Conservation (phyloP, 2,113 vertebrate genomes). For the Mandrillus leucophaeus region DNA sequence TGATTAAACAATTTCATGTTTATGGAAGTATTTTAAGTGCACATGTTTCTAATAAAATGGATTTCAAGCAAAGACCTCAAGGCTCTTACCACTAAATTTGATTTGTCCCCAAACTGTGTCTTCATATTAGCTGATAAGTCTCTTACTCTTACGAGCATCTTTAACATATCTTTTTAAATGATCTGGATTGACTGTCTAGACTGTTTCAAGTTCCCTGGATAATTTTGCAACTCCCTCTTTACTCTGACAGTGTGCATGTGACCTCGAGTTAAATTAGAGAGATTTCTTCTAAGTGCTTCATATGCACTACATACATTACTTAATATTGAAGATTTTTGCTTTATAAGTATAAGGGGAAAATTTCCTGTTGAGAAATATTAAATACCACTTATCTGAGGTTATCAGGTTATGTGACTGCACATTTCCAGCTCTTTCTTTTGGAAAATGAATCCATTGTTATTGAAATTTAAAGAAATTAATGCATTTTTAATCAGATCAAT, state of each 20-base stretch:
- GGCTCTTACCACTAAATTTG: conserved; percentile 52
- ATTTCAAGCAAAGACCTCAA: conserved; percentile 51
- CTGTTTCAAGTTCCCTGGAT: conserved; percentile 71
- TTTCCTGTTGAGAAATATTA: conserved; percentile 50
- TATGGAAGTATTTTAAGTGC: conserved; percentile 39
- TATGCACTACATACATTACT: conserved; percentile 39
- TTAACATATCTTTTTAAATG: conserved; percentile 65
- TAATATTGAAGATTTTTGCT: conserved; percentile 42
- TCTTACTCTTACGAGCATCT: conserved; percentile 55
- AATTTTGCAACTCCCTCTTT: conserved; percentile 64
- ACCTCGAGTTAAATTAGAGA: conserved; percentile 65
- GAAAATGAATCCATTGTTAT: conserved; percentile 67
- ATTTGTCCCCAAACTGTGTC: conserved; percentile 55
- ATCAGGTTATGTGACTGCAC: conserved; percentile 26
- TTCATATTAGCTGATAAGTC: conserved; percentile 60
- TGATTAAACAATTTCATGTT: conserved; percentile 19
- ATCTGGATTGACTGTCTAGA: conserved; percentile 78
- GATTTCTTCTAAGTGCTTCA: conserved; percentile 3
- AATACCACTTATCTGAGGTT: conserved; percentile 55
- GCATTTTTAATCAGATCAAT: conserved; percentile 70
- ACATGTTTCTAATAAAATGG: conserved; percentile 30
- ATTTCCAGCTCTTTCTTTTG: conserved; percentile 57
- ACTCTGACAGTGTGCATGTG: conserved; percentile 56
- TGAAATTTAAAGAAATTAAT: conserved; percentile 66
- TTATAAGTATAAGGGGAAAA: background rate